These are phyloP conservation scores for Calameuta idolon DNA, from an alignment of 2,888 invertebrate genomes.

Conservation along the genomic window DNA sequence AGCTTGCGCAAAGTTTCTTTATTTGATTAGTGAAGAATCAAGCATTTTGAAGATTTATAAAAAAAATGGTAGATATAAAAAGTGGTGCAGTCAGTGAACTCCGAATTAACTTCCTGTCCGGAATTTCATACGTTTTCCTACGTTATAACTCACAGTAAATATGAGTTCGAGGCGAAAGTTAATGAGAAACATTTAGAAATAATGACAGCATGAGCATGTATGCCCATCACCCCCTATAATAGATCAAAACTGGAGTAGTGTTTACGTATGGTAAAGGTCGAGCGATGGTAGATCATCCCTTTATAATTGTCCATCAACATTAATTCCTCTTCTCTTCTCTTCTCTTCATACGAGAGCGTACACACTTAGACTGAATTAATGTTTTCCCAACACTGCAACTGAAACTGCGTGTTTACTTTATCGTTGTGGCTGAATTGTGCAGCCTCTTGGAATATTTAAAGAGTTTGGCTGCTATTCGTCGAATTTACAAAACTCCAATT, in stretches of 20 bases:
- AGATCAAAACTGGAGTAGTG: neutral
- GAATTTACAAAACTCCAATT: neutral
- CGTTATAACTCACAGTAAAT: neutral
- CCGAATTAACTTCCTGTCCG: neutral
- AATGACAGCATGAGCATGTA: neutral
- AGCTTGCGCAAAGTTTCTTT: neutral
- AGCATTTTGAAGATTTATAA: neutral
- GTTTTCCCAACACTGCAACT: neutral
- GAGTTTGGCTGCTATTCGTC: neutral
- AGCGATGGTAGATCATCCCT: neutral
- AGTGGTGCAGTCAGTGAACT: neutral
- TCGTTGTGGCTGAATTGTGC: neutral
- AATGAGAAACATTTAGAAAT: neutral
- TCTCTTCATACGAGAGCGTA: neutral
- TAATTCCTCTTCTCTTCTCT: neutral
- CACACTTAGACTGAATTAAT: neutral
- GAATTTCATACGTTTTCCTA: neutral
- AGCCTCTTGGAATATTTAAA: neutral
- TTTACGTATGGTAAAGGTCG: neutral
- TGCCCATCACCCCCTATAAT: neutral
- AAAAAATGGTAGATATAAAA: neutral
- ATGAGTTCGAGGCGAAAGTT: neutral
- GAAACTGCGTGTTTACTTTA: neutral
- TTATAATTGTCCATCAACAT: conserved; percentile 3
- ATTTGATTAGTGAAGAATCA: neutral